Evolutionary conservation across 2,888 invertebrate genomes (phyloP), one percentile per base, ranked within the genome.

Genomic region (Eudasyphora cyanicolor): DNA sequence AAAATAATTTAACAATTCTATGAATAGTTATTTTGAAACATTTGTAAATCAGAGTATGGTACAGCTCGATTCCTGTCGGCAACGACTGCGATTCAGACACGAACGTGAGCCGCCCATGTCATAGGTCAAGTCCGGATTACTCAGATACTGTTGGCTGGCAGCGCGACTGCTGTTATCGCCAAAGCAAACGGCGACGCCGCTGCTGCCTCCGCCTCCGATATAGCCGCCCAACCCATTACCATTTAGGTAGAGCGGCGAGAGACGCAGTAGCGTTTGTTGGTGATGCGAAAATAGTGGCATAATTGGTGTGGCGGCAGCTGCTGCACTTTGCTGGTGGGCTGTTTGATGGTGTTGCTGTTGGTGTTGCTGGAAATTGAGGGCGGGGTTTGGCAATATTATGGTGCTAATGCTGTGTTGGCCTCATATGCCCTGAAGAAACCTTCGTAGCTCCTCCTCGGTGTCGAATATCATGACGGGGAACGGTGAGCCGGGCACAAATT

Each of bases 401-500:
- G 90, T 87, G 83, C 88, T 89, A 80, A 90, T 88, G 83, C 89
- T 90, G 84, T 87, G 87, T 86, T 88, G 90, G 88, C 88, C 90
- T 90, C 90, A 90, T 90, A 90, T 90, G 85, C 92, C 92, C 89
- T 92, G 92, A 86, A 95, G 90, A 91, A 95, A 95, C 86, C 95
- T 93, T 82, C 95, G 94, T 83, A 99, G 94, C 92, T 99, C 99
- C 92, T 99, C 98, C 91, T 99, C 98, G 8, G 99, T 99, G 92
- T 99, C 99, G 92, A 99, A 98, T 89, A 99, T 99, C 96, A 98
- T 97, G 86, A 99, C 98, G 85, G 97, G 97, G 94, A 99, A 99
- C 0, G 99, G 99, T 57, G 98, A 98, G 76, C 99, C 99, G 70
- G 99, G 99, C 27, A 99, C 99, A 90, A 99, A 96, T 86, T 98